Evolutionary conservation across 2,888 invertebrate species (phyloP), one percentile per base, ranked within the genome.

Genomic region (Ochropacha duplaris): DNA sequence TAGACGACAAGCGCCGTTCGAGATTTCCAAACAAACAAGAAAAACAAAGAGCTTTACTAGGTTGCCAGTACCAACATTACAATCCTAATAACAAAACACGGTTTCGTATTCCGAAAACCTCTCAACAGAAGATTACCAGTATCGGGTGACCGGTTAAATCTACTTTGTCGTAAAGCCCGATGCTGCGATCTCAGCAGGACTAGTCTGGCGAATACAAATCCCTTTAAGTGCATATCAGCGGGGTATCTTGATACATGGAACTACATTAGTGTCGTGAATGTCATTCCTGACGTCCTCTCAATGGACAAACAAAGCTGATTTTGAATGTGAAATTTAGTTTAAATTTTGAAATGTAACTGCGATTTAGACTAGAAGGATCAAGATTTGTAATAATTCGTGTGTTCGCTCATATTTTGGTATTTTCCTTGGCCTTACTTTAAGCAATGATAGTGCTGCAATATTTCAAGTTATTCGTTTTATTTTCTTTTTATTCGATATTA

Each of bases 171-270:
- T 58, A 59, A 57, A 36, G 60, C 59, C 56, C 56, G 65, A 64
- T 44, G 44, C 19, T 44, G 44, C 19, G 44, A 64, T 66, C 74
- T 63, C 75, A 68, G 72, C 76, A 62, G 72, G 69, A 64, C 61
- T 57, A 16, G 31, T 63, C 66, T 65, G 44, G 19, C 44, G 62
- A 69, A 80, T 75, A 64, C 79, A 80, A 80, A 83, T 81, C 79
- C 76, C 69, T 76, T 71, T 81, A 77, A 79, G 77, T 74, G 76
- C 74, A 71, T 75, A 72, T 71, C 79, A 76, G 80, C 75, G 68
- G 79, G 82, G 69, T 44, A 68, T 69, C 62, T 69, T 56, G 51
- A 52, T 44, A 50, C 54, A 44, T 19, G 49, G 51, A 56, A 5
- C 44, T 2, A 26, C 49, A 57, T 55, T 44, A 57, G 28, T 54